Conservation (phyloP, 2,888 invertebrate species). For the Barypeithes pellucidus region DNA sequence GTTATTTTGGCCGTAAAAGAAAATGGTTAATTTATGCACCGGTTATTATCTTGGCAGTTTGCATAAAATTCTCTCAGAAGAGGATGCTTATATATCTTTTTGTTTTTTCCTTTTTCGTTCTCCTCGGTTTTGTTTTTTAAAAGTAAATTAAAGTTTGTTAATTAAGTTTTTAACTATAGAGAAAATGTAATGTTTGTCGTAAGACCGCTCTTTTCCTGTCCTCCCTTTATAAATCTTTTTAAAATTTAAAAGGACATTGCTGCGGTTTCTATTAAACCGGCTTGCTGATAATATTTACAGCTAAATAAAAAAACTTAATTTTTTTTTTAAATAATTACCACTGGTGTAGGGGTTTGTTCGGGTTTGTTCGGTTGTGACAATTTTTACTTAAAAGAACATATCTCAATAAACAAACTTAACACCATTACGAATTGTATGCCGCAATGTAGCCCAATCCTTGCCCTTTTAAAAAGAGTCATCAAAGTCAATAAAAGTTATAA, state of each 20-base stretch:
- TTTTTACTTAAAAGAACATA: too few relatives aligned
- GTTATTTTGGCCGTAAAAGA: slow-evolving; percentile 60
- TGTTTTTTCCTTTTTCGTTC: slow-evolving; percentile 51
- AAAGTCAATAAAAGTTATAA: too few relatives aligned
- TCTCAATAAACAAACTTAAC: too few relatives aligned
- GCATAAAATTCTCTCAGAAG: slow-evolving; percentile 58
- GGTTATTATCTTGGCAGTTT: slow-evolving; percentile 62
- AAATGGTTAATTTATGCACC: slow-evolving; percentile 63
- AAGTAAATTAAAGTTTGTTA: slow-evolving; percentile 56
- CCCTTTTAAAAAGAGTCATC: too few relatives aligned
- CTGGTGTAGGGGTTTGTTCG: too few relatives aligned
- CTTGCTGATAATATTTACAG: not conserved
- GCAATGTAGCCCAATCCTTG: too few relatives aligned
- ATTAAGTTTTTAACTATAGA: slow-evolving; percentile 53
- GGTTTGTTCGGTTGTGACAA: too few relatives aligned
- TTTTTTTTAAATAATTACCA: too few relatives aligned
- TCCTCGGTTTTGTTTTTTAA: slow-evolving; percentile 52
- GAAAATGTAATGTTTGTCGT: slow-evolving; percentile 37
- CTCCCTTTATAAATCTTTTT: slow-evolving; percentile 18
- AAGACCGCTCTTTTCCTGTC: slow-evolving; percentile 7
- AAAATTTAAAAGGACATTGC: not conserved
- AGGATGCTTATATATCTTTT: slow-evolving; percentile 55
- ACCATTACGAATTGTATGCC: too few relatives aligned
- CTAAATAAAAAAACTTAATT: too few relatives aligned
- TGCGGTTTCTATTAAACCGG: not conserved